Evolutionary conservation across 2,888 invertebrate species (phyloP), one percentile per base, ranked within the genome.

Genomic region (Lampropteryx suffumata): DNA sequence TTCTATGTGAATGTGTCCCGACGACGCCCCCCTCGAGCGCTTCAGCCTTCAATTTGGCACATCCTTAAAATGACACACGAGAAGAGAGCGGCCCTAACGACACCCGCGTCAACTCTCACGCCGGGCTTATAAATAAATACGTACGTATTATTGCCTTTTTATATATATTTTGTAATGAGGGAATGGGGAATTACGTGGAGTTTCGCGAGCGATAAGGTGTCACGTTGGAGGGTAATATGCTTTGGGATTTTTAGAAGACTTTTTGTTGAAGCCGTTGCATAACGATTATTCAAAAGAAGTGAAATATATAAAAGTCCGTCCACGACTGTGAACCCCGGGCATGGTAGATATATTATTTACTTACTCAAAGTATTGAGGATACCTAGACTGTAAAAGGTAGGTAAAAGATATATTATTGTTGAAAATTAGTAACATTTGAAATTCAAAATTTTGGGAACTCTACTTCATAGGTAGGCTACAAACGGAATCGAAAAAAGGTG

Each of bases 41-140:
- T 44, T 40, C 86, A 88, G 84, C 87, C 90, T 90, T 90, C 90
- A 90, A 90, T 90, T 90, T 90, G 86, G 88, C 83, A 88, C 89
- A 89, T 90, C 90, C 90, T 90, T 90, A 90, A 90, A 90, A 90
- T 90, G 90, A 90, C 89, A 90, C 85, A 89, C 84, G 90, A 90
- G 85, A 86, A 78, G 79, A 79, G 79, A 67, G 76, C 76, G 71
- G 76, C 79, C 82, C 80, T 90, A 88, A 90, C 88, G 89, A 90
- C 72, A 63, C 67, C 71, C 68, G 76, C 82, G 78, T 78, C 81
- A 77, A 75, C 76, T 73, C 79, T 71, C 75, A 71, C 75, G 69
- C 71, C 72, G 64, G 64, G 71, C 74, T 77, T 81, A 73, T 73
- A 74, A 74, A 76, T 75, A 77, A 75, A 62, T 75, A 72, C 69